A percentile compares a stretch with the other conserved stretches of the same genome.
phyloP scores from a whole-genome alignment of 2,888 invertebrate species.

The Antheraea yamamai region DNA sequence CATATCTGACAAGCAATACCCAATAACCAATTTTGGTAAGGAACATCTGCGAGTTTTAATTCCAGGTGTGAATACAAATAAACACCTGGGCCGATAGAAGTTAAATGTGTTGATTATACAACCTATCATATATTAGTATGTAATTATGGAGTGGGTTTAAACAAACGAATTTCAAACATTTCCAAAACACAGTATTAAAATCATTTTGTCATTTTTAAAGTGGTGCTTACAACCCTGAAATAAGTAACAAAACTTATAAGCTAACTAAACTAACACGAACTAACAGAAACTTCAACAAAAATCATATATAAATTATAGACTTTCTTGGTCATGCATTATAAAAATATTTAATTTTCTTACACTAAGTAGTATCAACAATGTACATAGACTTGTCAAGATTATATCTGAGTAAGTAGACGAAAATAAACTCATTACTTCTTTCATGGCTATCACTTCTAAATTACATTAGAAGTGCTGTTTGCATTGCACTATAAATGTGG shows the following conservation, averaged over 20 bases:
- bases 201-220: too few relatives aligned
- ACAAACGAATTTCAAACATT: background rate
- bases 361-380: slow-evolving; percentile 52
- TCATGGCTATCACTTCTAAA: background rate
- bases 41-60: too few relatives aligned
- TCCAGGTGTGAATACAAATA: too few relatives aligned
- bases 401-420: slow-evolving; percentile 6
- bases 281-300: background rate
- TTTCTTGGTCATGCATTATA: slow-evolving; percentile 46
- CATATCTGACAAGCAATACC: too few relatives aligned
- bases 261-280: background rate
- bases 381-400: slow-evolving; percentile 33
- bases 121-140: too few relatives aligned
- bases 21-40: too few relatives aligned
- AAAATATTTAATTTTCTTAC: slow-evolving; percentile 71
- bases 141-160: background rate
- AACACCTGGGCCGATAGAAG: too few relatives aligned
- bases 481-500: background rate
- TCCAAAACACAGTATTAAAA: background rate
- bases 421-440: background rate
- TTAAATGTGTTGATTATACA: too few relatives aligned
- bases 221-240: too few relatives aligned
- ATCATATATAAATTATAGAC: background rate
- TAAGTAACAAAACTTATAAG: too few relatives aligned
- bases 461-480: background rate